phyloP scores from a whole-genome alignment of 2,888 invertebrate genomes.

The Hemithea aestivaria region DNA sequence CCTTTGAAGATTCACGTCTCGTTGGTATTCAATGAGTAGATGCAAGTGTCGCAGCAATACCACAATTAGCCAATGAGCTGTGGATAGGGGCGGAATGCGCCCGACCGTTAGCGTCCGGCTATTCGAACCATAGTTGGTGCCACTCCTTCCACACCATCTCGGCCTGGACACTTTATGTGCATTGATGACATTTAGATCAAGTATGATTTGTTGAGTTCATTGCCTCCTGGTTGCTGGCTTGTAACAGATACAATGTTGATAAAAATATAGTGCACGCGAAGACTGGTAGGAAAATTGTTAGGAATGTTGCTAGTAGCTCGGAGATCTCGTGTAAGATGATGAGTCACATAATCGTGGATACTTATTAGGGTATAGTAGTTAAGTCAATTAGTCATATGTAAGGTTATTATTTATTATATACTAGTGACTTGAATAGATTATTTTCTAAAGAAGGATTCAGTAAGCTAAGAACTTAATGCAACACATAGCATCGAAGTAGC shows the following conservation, averaged over 20 bases:
- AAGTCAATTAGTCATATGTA: too few species aligned
- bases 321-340: too few species aligned
- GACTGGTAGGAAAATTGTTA: not conserved
- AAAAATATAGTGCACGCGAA: not conserved
- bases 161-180: slow-evolving; percentile 22
- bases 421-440: too few species aligned
- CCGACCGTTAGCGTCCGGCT: slow-evolving; percentile 73
- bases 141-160: slow-evolving; percentile 41
- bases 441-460: too few species aligned
- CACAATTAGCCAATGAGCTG: slow-evolving; percentile 59
- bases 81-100: slow-evolving; percentile 56
- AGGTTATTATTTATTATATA: too few species aligned
- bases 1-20: slow-evolving; percentile 4
- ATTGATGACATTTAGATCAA: slow-evolving; percentile 28
- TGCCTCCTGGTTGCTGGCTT: slow-evolving; percentile 4
- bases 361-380: too few species aligned
- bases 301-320: not conserved
- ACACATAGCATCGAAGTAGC: too few species aligned
- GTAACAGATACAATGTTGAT: slow-evolving; percentile 5
- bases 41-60: slow-evolving; percentile 27
- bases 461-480: too few species aligned
- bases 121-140: slow-evolving; percentile 51
- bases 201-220: slow-evolving; percentile 26
- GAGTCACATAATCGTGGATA: not conserved
- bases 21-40: slow-evolving; percentile 22